These are phyloP conservation scores for Pteruthius melanotis DNA, from an alignment of 2,113 vertebrate species.

Conservation along the genomic window DNA sequence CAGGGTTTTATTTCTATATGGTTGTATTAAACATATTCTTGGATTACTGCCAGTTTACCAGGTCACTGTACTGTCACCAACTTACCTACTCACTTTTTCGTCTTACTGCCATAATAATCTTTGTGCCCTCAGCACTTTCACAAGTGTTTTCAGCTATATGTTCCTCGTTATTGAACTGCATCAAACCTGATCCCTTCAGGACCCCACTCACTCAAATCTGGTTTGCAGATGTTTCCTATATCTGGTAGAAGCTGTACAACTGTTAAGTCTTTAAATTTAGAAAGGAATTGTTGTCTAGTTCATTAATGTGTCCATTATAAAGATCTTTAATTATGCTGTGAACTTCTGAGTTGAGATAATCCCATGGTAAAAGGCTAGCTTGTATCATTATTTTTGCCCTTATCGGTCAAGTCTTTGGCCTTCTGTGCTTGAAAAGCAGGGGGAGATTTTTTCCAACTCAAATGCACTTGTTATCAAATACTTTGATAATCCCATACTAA, in stretches of 20 bases:
- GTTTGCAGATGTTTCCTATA: not conserved
- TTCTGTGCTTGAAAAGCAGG: not conserved
- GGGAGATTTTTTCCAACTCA: not conserved
- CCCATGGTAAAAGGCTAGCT: not conserved
- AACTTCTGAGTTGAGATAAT: not conserved
- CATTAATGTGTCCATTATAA: not conserved
- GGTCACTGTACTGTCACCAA: not conserved
- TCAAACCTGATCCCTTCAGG: not conserved
- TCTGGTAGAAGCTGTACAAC: not conserved
- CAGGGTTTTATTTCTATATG: not conserved
- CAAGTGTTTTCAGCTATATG: not conserved
- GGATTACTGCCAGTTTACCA: not conserved
- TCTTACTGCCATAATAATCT: not conserved
- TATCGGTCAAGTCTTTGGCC: not conserved
- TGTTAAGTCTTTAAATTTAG: not conserved
- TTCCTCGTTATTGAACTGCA: not conserved
- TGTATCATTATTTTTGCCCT: not conserved
- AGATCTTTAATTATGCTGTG: not conserved
- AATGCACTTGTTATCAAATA: not conserved
- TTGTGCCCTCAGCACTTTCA: not conserved
- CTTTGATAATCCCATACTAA: not conserved
- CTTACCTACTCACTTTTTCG: not conserved
- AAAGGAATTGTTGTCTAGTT: not conserved
- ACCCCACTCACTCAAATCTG: not conserved
- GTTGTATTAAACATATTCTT: not conserved